phyloP scores from a whole-genome alignment of 2,113 vertebrate genomes.

The Datnioides undecimradiatus region DNA sequence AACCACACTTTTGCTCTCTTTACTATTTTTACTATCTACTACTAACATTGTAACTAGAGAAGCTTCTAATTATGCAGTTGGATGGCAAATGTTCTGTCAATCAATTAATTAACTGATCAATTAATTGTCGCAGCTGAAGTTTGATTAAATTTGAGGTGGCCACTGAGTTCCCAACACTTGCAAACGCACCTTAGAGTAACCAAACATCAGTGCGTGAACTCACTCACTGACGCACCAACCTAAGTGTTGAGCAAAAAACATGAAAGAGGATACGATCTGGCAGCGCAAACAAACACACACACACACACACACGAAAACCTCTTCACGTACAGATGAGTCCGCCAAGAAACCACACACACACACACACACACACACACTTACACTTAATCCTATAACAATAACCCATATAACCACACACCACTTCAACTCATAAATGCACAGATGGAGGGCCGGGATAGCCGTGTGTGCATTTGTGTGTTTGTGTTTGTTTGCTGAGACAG shows the following conservation, averaged over 20 bases:
- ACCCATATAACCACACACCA: conserved; percentile 42
- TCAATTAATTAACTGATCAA: neutral
- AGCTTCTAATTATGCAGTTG: no score
- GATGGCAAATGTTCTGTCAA: no score
- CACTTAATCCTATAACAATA: conserved; percentile 54
- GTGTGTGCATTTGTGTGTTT: conserved; percentile 30
- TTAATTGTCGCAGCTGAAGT: no score
- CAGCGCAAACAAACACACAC: conserved; percentile 66
- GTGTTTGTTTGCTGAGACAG: conserved; percentile 42
- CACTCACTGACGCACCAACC: neutral
- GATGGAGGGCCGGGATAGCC: conserved; percentile 46
- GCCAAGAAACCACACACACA: conserved; percentile 41
- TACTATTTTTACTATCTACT: no score
- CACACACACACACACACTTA: conserved; percentile 44
- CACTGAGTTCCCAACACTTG: neutral
- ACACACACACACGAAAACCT: conserved; percentile 46
- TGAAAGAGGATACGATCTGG: conserved; percentile 49
- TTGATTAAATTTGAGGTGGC: no score
- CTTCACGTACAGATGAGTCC: conserved; percentile 58
- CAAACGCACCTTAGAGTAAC: neutral
- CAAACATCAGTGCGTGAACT: no score
- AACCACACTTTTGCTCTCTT: no score
- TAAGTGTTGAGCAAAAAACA: conserved; percentile 41
- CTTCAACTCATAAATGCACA: conserved; percentile 70
- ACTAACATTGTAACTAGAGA: no score